Percentiles rank a stretch among this genome's conserved stretches.
These are phyloP conservation scores for Aplochiton taeniatus DNA, from an alignment of 2,797 vertebrate genomes.

Conservation along the genomic window DNA sequence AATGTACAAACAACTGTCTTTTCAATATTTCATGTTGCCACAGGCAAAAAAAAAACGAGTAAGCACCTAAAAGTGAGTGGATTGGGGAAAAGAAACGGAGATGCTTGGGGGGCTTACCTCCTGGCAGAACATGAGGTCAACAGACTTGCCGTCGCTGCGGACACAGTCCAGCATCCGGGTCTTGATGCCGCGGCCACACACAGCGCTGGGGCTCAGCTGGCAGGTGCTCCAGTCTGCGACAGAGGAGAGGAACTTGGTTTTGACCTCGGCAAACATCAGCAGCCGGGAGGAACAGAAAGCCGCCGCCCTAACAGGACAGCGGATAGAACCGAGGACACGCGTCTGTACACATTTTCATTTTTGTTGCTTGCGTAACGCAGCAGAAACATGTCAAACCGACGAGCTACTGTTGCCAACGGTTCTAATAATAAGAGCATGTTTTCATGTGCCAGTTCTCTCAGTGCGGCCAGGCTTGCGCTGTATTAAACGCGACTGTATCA, in stretches of 20 bases:
- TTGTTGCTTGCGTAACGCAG: too few relatives aligned
- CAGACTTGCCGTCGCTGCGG: conserved; percentile 94
- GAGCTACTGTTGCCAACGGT: too few relatives aligned
- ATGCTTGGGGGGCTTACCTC: conserved; percentile 76
- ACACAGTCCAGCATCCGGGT: conserved; percentile 97
- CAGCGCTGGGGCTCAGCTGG: conserved; percentile 91
- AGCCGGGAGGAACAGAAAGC: conserved; percentile 15
- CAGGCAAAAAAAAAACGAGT: conserved; percentile 15
- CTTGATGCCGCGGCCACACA: conserved; percentile 91
- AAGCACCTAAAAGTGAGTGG: background rate
- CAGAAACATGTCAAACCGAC: too few relatives aligned
- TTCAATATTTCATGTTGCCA: conserved; percentile 55
- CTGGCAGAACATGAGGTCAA: conserved; percentile 90
- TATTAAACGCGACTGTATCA: too few relatives aligned
- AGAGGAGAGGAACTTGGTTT: conserved; percentile 37
- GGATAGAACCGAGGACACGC: too few relatives aligned
- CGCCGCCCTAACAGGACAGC: conserved; percentile 10
- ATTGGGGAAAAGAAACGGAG: background rate
- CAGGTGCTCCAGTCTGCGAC: conserved; percentile 96
- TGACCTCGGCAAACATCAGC: conserved; percentile 37
- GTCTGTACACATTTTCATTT: too few relatives aligned
- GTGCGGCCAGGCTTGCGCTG: too few relatives aligned
- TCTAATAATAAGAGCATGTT: too few relatives aligned
- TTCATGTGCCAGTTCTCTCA: too few relatives aligned
- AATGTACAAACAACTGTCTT: conserved; percentile 36